Evolutionary conservation across 2,113 vertebrate genomes (phyloP), one percentile per base, ranked within the genome.

Genomic region (Phoenicopterus ruber): DNA sequence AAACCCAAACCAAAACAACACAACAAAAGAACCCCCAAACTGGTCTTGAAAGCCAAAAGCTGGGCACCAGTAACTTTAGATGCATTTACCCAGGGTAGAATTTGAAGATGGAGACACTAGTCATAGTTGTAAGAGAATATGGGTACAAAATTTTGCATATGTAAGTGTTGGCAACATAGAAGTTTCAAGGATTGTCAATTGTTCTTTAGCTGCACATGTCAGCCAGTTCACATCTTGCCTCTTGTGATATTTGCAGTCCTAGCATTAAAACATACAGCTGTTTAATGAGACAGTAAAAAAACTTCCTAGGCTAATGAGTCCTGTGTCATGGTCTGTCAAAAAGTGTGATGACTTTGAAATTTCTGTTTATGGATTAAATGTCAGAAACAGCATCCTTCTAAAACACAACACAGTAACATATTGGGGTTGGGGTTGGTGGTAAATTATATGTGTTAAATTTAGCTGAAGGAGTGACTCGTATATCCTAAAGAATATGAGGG

Each of bases 1-100:
- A 49, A 9, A 66, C 0, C 2, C 6, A 3, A 10, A 42, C 25
- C n/a, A n/a, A n/a, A n/a, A n/a, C n/a, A n/a, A n/a, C n/a, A n/a
- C n/a, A n/a, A 20, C 18, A 11, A 36, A 58, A 26, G 15, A 44
- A 44, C 19, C 50, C 50, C 11, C 8, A 62, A 49, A n/a, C 26
- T 29, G 9, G 3, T 82, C 32, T 83, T 93, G 55, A 42, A 74
- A 77, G n/a, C 24, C 47, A 59, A 66, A 70, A 94, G 10, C 36
- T 82, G 38, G 15, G 28, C n/a, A 76, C 9, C 7, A 24, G n/a
- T 63, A 59, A 16, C 62, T 79, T 71, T 61, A 72, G 38, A 12
- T 91, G 21, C 55, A 26, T 88, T 88, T 74, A 7, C 18, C 22
- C 50, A 40, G 34, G 54, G 36, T 17, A 36, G 54, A 82, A 73